These are phyloP conservation scores for Dolichopus griseipennis DNA, from an alignment of 2,888 invertebrate species.

Conservation along the genomic window DNA sequence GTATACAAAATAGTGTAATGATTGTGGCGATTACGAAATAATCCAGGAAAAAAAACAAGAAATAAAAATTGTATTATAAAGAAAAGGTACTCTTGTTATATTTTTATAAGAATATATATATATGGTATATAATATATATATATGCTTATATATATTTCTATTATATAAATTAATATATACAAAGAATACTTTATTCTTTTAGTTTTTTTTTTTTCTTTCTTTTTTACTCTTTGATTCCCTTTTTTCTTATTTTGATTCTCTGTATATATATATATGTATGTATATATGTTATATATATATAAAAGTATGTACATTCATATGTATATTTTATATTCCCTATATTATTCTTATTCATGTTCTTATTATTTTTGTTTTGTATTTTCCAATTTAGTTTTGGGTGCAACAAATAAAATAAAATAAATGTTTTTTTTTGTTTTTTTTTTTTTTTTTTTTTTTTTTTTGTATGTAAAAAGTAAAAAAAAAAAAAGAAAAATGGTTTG, in stretches of 20 bases:
- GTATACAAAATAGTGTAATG: not conserved
- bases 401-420: not conserved
- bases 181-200: no score
- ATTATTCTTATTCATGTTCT: not conserved
- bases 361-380: not conserved
- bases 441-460: no score
- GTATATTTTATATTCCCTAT: not conserved
- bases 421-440: not conserved
- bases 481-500: not conserved
- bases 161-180: no score
- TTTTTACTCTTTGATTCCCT: not conserved
- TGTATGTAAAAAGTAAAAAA: not conserved
- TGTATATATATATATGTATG: not conserved
- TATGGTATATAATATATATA: no score
- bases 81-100: no score
- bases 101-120: no score
- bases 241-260: not conserved
- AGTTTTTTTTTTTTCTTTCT: not conserved
- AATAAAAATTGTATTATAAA: no score
- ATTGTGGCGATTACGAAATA: not conserved
- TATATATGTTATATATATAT: not conserved
- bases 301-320: not conserved
- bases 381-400: constrained; percentile 4
- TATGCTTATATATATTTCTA: no score
- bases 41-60: not conserved